Evolutionary conservation across 2,888 invertebrate genomes (phyloP).

Genomic region (Julus scanicus): DNA sequence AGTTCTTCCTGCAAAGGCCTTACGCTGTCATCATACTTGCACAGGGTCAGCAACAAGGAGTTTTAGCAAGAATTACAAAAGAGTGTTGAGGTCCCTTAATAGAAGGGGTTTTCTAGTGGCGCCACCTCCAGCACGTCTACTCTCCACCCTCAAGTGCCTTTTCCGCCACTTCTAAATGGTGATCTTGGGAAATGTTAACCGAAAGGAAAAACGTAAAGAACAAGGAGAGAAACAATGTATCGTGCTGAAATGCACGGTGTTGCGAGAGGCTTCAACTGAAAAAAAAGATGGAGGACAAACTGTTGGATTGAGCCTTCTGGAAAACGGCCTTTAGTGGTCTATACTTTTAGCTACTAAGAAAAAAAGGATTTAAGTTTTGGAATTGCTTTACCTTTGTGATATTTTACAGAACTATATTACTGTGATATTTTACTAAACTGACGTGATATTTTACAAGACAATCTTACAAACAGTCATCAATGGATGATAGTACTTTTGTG

Average conservation of each 20-base stretch:
- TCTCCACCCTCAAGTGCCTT: constrained; percentile 32
- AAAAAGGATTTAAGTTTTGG: too few relatives aligned
- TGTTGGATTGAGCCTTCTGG: not conserved
- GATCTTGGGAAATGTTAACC: constrained; percentile 39
- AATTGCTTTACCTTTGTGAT: too few relatives aligned
- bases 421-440: too few relatives aligned
- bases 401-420: too few relatives aligned
- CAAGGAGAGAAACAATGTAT: constrained; percentile 21
- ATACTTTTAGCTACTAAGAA: too few relatives aligned
- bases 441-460: too few relatives aligned
- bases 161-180: constrained; percentile 13
- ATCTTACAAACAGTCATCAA: too few relatives aligned
- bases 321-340: too few relatives aligned
- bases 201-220: constrained; percentile 22
- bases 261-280: not conserved
- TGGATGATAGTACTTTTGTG: too few relatives aligned
- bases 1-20: not conserved
- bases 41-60: not conserved
- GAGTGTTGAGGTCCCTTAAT: constrained; percentile 36
- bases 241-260: not conserved
- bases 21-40: not conserved
- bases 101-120: constrained; percentile 1
- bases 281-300: constrained; percentile 7
- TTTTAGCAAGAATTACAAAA: not conserved
- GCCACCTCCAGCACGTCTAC: constrained; percentile 22